phyloP scores from a whole-genome alignment of 2,797 vertebrate genomes.

The Neosalanx taihuensis region DNA sequence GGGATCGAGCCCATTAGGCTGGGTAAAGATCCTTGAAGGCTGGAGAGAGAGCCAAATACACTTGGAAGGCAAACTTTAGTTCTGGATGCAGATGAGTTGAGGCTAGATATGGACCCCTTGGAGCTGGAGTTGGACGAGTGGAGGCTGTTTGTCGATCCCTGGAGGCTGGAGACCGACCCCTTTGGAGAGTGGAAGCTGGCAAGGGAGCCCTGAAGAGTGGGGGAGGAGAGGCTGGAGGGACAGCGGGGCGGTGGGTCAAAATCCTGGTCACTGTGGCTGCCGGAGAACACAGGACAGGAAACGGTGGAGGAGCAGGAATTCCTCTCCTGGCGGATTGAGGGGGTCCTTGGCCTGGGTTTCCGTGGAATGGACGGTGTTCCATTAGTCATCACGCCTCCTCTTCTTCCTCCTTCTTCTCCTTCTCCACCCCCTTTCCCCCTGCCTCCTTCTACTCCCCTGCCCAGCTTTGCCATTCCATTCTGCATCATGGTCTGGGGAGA shows the following conservation, averaged over 20 bases:
- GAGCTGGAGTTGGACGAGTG: constrained; percentile 26
- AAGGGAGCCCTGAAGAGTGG: constrained; percentile 60
- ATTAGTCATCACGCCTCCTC: constrained; percentile 18
- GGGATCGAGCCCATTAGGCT: constrained; percentile 54
- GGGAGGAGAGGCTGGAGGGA: constrained; percentile 61
- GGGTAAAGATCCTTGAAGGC: constrained; percentile 50
- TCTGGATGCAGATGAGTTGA: constrained; percentile 26
- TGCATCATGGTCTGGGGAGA: constrained; percentile 41
- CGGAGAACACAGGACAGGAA: constrained; percentile 72
- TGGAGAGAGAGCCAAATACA: constrained; percentile 41
- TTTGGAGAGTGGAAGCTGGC: constrained; percentile 44
- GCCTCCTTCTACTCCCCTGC: constrained; percentile 1
- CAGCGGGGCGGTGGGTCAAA: constrained; percentile 53
- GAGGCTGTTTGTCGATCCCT: constrained; percentile 17
- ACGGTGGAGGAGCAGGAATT: constrained; percentile 70
- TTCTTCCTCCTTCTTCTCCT: constrained; percentile 2
- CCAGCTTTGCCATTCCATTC: constrained; percentile 26
- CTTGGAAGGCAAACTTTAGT: constrained; percentile 35
- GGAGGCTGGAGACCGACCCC: constrained; percentile 26
- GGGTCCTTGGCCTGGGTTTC: constrained; percentile 37
- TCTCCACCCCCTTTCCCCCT: background rate
- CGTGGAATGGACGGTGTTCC: background rate
- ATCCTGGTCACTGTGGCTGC: constrained; percentile 62
- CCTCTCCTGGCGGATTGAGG: constrained; percentile 58
- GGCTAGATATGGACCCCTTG: constrained; percentile 46